Base-by-base conservation (phyloP, 2,797 vertebrate genomes). In the Cyclopterus lumpus region DNA sequence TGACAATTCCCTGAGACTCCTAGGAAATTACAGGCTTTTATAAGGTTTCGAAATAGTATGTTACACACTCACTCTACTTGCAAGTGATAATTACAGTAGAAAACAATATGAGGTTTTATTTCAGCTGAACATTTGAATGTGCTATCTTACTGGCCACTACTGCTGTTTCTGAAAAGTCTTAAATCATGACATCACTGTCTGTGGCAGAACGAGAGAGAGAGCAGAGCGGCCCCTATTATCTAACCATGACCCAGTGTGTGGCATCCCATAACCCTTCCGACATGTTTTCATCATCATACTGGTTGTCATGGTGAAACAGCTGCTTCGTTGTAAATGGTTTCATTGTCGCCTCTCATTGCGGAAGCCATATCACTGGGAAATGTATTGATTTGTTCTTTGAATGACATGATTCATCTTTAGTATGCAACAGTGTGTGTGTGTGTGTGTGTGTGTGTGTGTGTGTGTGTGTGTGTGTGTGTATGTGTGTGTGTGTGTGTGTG, bases 231-330 rank as follows among this genome's bases (percentile, higher is more conserved):
- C 40, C 32, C 77, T 68, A 67, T 86, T 82, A 82, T 91, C 86
- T 84, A 83, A 88, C 88, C 87, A 85, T 90, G 88, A 89, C 86
- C 86, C 80, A n/a, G 54, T 57, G 77, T 70, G 42, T 30, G 74
- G 67, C 78, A 75, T 82, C 84, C 81, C 86, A 73, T 77, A 83
- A 88, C 84, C 78, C 80, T 51, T 60, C 40, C 79, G 65, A 81
- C 81, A 18, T 91, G 90, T 90, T 93, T 93, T 77, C 80, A 84
- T 86, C 87, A 86, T 85, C 79, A 75, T 26, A 70, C 59, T 38
- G 86, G 91, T 94, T 85, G 92, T 86, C 93, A 93, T 93, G 92
- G 94, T 77, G 86, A 94, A 90, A 94, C 93, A 95, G 94, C 94
- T 95, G 95, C 86, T 86, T 80, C 11, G 71, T 81, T 81, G 71